Conservation (phyloP, 30 jellyfish, hydroid and myxozoan genomes). For the Chrysaora quinquecirrha region DNA sequence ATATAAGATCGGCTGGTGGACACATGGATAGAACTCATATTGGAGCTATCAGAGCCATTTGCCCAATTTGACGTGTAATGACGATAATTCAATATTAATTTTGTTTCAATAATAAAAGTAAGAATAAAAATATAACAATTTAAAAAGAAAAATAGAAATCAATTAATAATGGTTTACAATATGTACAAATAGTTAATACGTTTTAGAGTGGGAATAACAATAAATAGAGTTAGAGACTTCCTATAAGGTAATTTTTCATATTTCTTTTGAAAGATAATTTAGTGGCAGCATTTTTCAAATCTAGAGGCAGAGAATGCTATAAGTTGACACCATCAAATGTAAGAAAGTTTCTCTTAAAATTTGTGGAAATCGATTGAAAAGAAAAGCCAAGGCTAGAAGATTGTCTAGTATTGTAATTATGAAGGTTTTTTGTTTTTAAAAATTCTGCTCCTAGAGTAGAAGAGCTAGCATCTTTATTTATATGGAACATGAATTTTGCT, state of each 20-base stretch:
- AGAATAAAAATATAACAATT: not conserved
- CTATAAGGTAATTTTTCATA: constrained; percentile 7
- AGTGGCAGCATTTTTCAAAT: constrained; percentile 17
- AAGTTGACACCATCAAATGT: constrained; percentile 51
- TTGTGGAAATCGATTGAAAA: constrained; percentile 34
- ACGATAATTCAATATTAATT: not conserved
- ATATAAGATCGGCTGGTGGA: constrained; percentile 15
- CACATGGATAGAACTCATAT: constrained; percentile 16
- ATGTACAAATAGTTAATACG: too few species aligned
- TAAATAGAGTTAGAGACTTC: not conserved
- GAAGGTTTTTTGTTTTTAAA: constrained; percentile 40
- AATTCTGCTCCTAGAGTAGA: constrained; percentile 11
- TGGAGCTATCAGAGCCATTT: constrained; percentile 23
- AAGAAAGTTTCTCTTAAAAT: constrained; percentile 31
- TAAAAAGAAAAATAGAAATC: not conserved
- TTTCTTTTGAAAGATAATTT: constrained; percentile 1
- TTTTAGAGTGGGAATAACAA: not conserved
- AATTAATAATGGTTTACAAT: too few species aligned
- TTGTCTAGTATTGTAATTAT: constrained; percentile 36
- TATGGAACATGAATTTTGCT: constrained; percentile 42
- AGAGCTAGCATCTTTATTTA: constrained; percentile 9
- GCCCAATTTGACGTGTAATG: constrained; percentile 15
- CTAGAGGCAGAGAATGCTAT: constrained; percentile 44
- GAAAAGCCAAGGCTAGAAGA: constrained; percentile 17
- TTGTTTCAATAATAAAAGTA: not conserved